Percentiles rank a stretch among this genome's conserved stretches.
phyloP scores from a whole-genome alignment of 2,888 invertebrate genomes.

The Bedellia somnulentella region DNA sequence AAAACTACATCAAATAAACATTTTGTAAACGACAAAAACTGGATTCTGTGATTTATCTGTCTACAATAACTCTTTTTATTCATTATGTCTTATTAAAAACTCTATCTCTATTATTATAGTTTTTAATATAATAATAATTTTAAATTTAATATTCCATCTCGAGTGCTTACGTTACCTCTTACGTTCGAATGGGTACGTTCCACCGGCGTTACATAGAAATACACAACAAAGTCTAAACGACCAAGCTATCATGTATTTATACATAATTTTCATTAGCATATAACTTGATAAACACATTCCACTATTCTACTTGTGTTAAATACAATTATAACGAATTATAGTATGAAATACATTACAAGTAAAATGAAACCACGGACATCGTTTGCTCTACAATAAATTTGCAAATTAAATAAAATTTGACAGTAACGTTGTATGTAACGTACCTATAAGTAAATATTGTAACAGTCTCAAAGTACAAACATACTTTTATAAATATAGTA shows the following conservation, averaged over 20 bases:
- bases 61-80: constrained; percentile 51
- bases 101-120: constrained; percentile 57
- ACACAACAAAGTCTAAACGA: constrained; percentile 21
- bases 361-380: constrained; percentile 28
- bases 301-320: constrained; percentile 4
- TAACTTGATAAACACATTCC: constrained; percentile 2
- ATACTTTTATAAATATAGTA: constrained; percentile 59
- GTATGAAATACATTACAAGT: background rate
- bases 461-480: constrained; percentile 60
- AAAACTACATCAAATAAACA: constrained; percentile 20
- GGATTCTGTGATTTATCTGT: constrained; percentile 38
- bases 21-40: constrained; percentile 31
- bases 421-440: constrained; percentile 55
- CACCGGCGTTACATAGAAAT: constrained; percentile 27
- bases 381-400: constrained; percentile 4
- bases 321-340: constrained; percentile 5
- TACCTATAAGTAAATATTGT: constrained; percentile 54
- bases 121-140: constrained; percentile 55
- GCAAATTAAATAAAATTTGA: constrained; percentile 50
- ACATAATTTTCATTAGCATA: constrained; percentile 4
- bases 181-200: constrained; percentile 28
- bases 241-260: constrained; percentile 16
- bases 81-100: constrained; percentile 59
- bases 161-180: constrained; percentile 22
- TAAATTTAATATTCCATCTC: too few species aligned